Conservation (phyloP, 2,113 vertebrate species). For the Plotosus lineatus region DNA sequence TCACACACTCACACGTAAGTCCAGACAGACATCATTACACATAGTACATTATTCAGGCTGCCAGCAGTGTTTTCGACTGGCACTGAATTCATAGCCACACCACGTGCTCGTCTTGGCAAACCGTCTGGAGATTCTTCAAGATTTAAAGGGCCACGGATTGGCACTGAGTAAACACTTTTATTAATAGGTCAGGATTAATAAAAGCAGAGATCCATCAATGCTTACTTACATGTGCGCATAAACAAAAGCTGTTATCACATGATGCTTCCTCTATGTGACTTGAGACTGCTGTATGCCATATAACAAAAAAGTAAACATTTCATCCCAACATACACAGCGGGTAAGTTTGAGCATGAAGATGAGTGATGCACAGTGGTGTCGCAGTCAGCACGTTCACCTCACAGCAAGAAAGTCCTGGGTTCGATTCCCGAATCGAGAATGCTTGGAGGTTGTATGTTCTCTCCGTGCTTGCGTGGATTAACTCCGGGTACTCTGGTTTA, state of each 20-base stretch:
- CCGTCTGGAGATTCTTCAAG: not conserved
- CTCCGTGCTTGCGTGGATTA: no score
- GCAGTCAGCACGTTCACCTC: no score
- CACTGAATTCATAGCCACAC: slow-evolving; percentile 12
- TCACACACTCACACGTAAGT: slow-evolving; percentile 10
- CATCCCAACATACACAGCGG: no score
- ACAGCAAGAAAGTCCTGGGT: no score
- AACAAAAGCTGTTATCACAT: not conserved
- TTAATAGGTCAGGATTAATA: not conserved
- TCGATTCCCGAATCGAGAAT: no score
- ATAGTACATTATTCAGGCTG: slow-evolving; percentile 26
- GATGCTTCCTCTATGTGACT: not conserved
- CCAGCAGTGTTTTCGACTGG: slow-evolving; percentile 14
- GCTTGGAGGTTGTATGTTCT: no score
- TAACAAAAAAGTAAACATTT: no score
- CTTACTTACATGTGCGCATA: not conserved
- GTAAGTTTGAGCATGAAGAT: no score
- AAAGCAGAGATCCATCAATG: not conserved
- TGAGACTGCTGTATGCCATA: not conserved
- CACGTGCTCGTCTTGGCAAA: not conserved
- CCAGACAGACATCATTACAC: slow-evolving; percentile 32
- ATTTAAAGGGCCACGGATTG: not conserved
- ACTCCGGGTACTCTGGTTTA: no score
- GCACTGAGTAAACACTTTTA: not conserved
- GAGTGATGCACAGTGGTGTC: no score